Conservation (phyloP, 1,140 invertebrate species). For the Ceratina japonica region DNA sequence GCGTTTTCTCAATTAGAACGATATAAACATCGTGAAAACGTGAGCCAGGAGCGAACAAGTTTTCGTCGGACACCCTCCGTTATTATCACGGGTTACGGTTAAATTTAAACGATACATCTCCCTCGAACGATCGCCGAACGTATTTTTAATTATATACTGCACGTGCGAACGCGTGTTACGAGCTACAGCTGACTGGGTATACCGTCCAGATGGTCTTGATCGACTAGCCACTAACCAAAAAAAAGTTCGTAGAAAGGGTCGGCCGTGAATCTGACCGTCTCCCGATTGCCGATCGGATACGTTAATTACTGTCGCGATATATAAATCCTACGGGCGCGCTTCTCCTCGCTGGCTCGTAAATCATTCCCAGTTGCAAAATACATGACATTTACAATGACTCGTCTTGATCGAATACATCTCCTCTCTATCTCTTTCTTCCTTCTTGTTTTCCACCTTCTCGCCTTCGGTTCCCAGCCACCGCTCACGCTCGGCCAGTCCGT, state of each 20-base stretch:
- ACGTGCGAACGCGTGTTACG: slow-evolving; percentile 38
- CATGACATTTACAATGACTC: slow-evolving; percentile 70
- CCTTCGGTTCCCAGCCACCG: too few species aligned
- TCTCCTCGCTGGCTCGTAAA: slow-evolving; percentile 63
- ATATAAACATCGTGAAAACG: not conserved
- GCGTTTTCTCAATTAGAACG: too few species aligned
- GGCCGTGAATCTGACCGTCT: not conserved
- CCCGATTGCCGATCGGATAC: slow-evolving; percentile 21
- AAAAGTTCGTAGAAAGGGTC: slow-evolving; percentile 5
- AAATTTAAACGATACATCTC: not conserved
- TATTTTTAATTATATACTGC: slow-evolving; percentile 11
- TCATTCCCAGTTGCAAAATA: slow-evolving; percentile 69
- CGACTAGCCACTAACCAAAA: slow-evolving; percentile 51
- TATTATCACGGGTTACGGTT: slow-evolving; percentile 1
- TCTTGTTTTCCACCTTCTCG: not conserved
- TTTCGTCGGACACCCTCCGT: not conserved
- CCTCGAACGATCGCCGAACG: not conserved
- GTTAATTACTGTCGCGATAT: slow-evolving; percentile 25
- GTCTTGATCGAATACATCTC: slow-evolving; percentile 55
- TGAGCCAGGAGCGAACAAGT: not conserved
- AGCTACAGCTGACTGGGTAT: slow-evolving; percentile 53
- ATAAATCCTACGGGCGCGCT: slow-evolving; percentile 51
- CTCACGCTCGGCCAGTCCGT: too few species aligned
- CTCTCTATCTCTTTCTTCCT: slow-evolving; percentile 26
- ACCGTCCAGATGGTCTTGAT: slow-evolving; percentile 49